These are phyloP conservation scores for Hipparchia sbordonii DNA, from an alignment of 2,888 invertebrate species.

Conservation along the genomic window DNA sequence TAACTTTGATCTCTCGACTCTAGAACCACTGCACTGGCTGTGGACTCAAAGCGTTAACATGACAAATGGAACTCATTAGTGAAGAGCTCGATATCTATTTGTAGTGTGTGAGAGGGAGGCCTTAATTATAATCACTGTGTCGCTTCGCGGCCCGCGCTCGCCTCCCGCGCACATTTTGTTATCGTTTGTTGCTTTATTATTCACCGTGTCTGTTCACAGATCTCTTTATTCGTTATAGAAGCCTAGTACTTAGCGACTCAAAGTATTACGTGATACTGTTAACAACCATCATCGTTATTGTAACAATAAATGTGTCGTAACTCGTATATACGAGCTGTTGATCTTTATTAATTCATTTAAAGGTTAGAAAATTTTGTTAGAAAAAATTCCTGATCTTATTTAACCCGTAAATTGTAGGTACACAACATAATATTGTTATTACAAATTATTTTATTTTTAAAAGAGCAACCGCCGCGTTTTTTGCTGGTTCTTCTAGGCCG, in stretches of 20 bases:
- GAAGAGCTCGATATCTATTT: constrained; percentile 30
- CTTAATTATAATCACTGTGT: constrained; percentile 28
- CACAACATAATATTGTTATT: too few species aligned
- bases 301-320: too few species aligned
- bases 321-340: too few species aligned
- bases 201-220: background rate
- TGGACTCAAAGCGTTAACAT: constrained; percentile 7
- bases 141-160: constrained; percentile 38
- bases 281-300: too few species aligned
- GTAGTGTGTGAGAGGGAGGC: constrained; percentile 20
- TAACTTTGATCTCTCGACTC: background rate
- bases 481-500: too few species aligned
- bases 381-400: too few species aligned
- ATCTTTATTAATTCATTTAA: too few species aligned
- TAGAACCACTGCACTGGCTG: background rate
- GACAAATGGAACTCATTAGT: constrained; percentile 27
- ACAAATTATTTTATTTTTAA: too few species aligned
- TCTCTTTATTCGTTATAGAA: background rate
- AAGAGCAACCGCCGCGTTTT: too few species aligned
- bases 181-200: background rate
- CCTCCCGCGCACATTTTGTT: constrained; percentile 44
- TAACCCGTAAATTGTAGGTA: too few species aligned
- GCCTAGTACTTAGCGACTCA: constrained; percentile 10
- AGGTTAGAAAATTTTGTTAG: too few species aligned
- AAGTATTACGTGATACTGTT: background rate